Evolutionary conservation across 2,113 vertebrate genomes (phyloP), one percentile per base, ranked within the genome.

Genomic region (Oncorhynchus mykiss): DNA sequence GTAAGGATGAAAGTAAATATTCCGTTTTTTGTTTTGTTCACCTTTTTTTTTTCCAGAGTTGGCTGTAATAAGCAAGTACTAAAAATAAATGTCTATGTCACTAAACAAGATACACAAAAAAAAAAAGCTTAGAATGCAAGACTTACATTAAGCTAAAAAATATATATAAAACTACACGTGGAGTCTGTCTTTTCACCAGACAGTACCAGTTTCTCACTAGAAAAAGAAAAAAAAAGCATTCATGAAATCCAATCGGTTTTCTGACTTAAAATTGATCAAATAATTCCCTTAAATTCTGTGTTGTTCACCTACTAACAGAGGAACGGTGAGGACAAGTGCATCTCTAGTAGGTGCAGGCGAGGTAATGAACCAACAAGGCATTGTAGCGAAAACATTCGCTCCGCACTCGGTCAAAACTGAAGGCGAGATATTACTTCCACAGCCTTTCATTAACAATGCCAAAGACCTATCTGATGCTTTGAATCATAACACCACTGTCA

Each of bases 81-180:
- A 89, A 89, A 90, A 88, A 82, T 83, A 90, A 90, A 89, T 82
- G 74, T 86, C 88, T 92, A 92, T 79, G 88, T 88, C 78, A 82
- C 91, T 91, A 92, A 89, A 92, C 83, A 75, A 86, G 83, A 91
- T 89, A 93, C 88, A 92, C 89, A 91, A 87, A 91, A 88, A 91
- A 90, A 91, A 87, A 91, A 88, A 91, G 90, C 84, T 87, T 93
- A 91, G 93, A 94, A 93, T 94, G 93, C 91, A 93, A 89, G 85
- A 93, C 92, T 91, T 90, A 90, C 90, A 72, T 83, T 85, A 80
- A 88, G 86, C 91, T 91, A 91, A 87, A 91, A 90, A 89, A 27
- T 27, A 93, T 83, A 92, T 83, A 84, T 85, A 89, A 68, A 39
- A 89, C 89, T 92, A 93, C 88, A 89, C 73, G 77, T 90, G 86